Base-by-base conservation (phyloP, 2,113 vertebrate genomes). In the Phoxinus phoxinus region DNA sequence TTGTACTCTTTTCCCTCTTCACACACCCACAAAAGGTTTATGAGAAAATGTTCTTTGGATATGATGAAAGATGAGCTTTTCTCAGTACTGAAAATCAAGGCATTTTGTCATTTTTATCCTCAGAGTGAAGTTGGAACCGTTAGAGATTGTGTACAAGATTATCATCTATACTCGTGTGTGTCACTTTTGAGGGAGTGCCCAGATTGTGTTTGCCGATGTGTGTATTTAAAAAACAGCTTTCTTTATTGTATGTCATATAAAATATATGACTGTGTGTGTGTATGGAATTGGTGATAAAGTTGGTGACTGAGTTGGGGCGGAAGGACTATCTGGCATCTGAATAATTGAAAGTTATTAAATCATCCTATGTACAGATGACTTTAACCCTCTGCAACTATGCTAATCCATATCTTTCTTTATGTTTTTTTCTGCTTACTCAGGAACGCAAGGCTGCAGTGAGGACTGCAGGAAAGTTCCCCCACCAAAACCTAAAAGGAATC, bases 391-490 rank as follows among this genome's bases (percentile, higher is more conserved):
- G 27, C 27, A 30, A 41, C 44, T 51, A 53, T 82, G 63, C 13
- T 44, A 41, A 84, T 53, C 7, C 56, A 53, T 61, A n/a, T 37
- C 11, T 69, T 86, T 9, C 3, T 53, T 27, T 59, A 51, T 2
- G 79, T 89, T 81, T 21, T 48, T n/a, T 85, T 81, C 59, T 87
- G 12, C 4, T 89, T 44, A 17, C 32, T 51, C 85, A 96, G 95
- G 89, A 90, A 94, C 95, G 95, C 96, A 93, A 95, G 97, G 93
- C 95, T 97, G 97, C 92, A 97, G 96, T 69, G 98, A 99, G 86
- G 98, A 99, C 92, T 99, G 97, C 88, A 97, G 96, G 92, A 97
- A 97, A 93, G 95, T 99, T 81, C 98, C 98, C 30, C 98, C 98
- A 61, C 98, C 98, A 0, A 99, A 99, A 88, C 98, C 98, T 0